Evolutionary conservation across 2,113 vertebrate species (phyloP).

Genomic region (Progne subis): DNA sequence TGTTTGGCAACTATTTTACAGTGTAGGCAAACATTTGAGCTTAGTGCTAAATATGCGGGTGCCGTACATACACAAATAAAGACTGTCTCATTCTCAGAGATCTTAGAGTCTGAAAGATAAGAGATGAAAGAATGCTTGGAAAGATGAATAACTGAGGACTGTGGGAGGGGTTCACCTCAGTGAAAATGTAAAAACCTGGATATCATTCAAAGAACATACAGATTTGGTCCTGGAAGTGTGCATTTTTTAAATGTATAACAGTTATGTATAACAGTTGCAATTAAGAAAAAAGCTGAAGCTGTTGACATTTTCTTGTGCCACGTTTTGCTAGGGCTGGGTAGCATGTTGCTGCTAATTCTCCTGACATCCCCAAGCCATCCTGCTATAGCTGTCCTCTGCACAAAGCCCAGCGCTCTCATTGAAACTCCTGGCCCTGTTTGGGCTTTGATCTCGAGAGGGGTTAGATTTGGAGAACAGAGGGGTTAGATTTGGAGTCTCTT

Average conservation of each 20-base stretch:
- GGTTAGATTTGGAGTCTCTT: not conserved
- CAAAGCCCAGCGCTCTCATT: accelerated
- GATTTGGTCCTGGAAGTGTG: not conserved
- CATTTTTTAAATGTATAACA: not conserved
- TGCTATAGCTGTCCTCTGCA: accelerated
- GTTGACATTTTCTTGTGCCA: not conserved
- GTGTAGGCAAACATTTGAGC: slow-evolving; percentile 2
- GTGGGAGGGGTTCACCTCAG: not conserved
- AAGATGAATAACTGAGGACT: slow-evolving; percentile 18
- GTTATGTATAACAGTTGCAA: not conserved
- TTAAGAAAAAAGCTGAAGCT: not conserved
- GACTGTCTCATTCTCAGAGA: slow-evolving; percentile 42
- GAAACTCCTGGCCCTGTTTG: not conserved
- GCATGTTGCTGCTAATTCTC: not conserved
- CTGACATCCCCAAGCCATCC: not conserved
- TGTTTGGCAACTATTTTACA: not conserved
- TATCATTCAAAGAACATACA: not conserved
- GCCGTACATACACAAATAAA: slow-evolving; percentile 45
- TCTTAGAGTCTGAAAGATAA: slow-evolving; percentile 54
- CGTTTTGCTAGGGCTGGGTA: not conserved
- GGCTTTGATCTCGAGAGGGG: not conserved
- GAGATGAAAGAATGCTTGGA: slow-evolving; percentile 43
- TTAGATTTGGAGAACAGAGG: not conserved
- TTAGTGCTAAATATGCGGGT: slow-evolving; percentile 10
- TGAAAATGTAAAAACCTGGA: not conserved